Base-by-base conservation (phyloP, 1,140 invertebrate genomes). In the Wiebesia pumilae region DNA sequence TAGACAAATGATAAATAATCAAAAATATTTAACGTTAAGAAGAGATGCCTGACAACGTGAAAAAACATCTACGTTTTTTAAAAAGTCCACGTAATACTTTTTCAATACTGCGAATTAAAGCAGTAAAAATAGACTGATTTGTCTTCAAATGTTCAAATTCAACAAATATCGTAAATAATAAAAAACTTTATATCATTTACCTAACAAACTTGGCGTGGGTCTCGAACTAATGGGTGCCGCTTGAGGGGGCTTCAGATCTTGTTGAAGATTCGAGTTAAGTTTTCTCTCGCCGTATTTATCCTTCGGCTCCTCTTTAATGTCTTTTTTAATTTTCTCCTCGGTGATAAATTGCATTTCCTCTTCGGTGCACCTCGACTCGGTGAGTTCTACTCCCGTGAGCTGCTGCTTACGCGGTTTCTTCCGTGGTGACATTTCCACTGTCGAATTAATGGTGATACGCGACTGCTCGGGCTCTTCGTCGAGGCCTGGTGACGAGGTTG, bases 401-500 rank as follows among this genome's bases (percentile, higher is more conserved):
- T 94, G 93, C 75, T 94, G 93, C 71, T 94, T 95, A 3, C 95
- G 91, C 1, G 95, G 94, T 80, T 95, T 95, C 88, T 95, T 95
- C 9, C 95, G 89, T 0, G 94, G 93, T 24, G 93, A 94, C 93
- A 94, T 94, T 89, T 95, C 94, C 19, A 93, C 88, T 24, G 89
- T 90, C 27, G 91, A 84, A 89, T 93, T 92, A 81, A 93, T 91
- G 78, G 91, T 90, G 40, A 92, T 92, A 79, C 93, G 91, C 10
- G 93, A 90, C 88, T 93, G 90, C 82, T 95, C 95, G 69, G 95
- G 94, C 73, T 95, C 94, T 87, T 97, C 96, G 62, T 96, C 95
- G 43, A 95, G 93, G 10, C 95, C 96, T 3, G 96, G 96, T 58
- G 96, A 96, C 0, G 96, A 96, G n/a, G 96, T 97, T 0, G 96